phyloP scores from a whole-genome alignment of 23 tunicate species.

The Halocynthia aurantium region DNA sequence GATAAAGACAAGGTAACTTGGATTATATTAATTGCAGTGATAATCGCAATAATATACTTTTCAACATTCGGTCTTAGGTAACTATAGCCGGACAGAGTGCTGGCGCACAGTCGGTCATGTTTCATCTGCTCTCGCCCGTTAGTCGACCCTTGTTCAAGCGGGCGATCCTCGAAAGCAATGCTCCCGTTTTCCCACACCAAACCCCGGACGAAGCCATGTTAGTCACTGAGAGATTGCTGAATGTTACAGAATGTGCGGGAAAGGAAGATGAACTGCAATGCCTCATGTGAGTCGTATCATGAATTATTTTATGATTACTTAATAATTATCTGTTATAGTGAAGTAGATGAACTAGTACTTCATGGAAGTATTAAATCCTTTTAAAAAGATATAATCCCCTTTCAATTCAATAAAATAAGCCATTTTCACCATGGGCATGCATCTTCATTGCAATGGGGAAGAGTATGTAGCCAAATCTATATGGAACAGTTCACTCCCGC shows the following conservation, averaged over 20 bases:
- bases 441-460: too few relatives aligned
- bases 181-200: constrained; percentile 20
- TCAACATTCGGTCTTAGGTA: not conserved
- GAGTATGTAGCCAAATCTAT: too few relatives aligned
- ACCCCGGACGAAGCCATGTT: constrained; percentile 22
- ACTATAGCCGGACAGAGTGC: constrained; percentile 27
- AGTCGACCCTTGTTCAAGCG: constrained; percentile 17
- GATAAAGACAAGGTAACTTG: constrained; percentile 33
- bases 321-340: too few relatives aligned
- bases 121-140: constrained; percentile 15
- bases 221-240: constrained; percentile 17
- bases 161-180: constrained; percentile 22
- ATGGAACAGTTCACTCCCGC: too few relatives aligned
- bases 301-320: too few relatives aligned
- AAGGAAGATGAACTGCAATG: constrained; percentile 5
- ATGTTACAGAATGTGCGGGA: not conserved
- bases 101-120: constrained; percentile 21
- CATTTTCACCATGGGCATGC: too few relatives aligned
- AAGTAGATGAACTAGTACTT: too few relatives aligned
- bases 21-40: not conserved
- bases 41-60: too few relatives aligned
- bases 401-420: too few relatives aligned
- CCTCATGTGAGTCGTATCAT: not conserved
- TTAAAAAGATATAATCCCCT: too few relatives aligned
- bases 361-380: too few relatives aligned